phyloP scores from a whole-genome alignment of 1,140 invertebrate species.

The Holcopasites calliopsidis region DNA sequence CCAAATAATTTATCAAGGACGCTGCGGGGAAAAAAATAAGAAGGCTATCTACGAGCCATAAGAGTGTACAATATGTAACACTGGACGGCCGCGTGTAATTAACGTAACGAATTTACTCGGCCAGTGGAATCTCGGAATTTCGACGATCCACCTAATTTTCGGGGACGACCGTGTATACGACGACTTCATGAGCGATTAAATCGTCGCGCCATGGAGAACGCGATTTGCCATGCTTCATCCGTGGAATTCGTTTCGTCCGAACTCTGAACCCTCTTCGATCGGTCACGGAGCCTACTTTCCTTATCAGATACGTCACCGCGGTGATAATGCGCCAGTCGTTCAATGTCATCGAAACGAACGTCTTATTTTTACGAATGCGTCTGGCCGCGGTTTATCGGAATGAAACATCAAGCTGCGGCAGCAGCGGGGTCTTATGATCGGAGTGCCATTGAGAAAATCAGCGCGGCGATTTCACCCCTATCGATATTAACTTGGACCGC shows the following conservation, averaged over 20 bases:
- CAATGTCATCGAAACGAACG: slow-evolving; percentile 31
- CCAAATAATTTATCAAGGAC: neutral
- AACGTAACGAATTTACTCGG: neutral
- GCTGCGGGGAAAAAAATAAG: neutral
- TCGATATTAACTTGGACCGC: too few relatives aligned
- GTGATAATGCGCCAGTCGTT: slow-evolving; percentile 38
- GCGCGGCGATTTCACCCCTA: neutral
- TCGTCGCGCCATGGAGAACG: neutral
- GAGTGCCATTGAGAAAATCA: neutral
- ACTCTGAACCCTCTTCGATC: neutral
- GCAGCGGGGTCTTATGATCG: neutral
- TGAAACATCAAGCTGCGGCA: slow-evolving; percentile 2
- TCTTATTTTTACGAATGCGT: slow-evolving; percentile 46
- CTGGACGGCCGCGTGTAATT: too few relatives aligned
- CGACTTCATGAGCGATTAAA: neutral
- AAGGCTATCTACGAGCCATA: too few relatives aligned
- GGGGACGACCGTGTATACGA: too few relatives aligned
- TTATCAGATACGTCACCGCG: slow-evolving; percentile 35
- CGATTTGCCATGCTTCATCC: neutral
- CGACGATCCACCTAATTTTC: too few relatives aligned
- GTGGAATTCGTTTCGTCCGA: neutral
- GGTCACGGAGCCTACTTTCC: slow-evolving; percentile 10
- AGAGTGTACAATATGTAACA: too few relatives aligned
- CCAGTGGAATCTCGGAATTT: neutral
- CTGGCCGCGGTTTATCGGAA: slow-evolving; percentile 25